Base-by-base conservation (phyloP, 2,797 vertebrate species). In the Pogonophryne albipinna region DNA sequence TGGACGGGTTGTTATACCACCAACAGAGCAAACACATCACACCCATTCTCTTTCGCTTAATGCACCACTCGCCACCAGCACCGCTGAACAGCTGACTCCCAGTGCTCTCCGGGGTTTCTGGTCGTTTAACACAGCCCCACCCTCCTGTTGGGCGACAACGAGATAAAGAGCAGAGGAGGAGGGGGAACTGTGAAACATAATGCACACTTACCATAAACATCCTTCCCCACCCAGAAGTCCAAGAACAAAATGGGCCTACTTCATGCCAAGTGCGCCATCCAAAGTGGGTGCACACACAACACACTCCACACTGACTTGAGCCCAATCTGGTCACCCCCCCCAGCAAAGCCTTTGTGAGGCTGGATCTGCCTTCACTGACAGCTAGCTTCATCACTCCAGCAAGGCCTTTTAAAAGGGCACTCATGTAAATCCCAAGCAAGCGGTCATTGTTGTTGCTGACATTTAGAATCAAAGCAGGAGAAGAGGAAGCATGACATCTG, bases 391-490 rank as follows among this genome's bases (percentile, higher is more conserved):
- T 89, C 78, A 77, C 79, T 89, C 76, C 64, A 77, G 88, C 78
- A 63, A 78, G 52, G 69, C 76, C 84, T 89, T 89, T 86, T 81
- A 85, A 92, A 94, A 95, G 93, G 88, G 84, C 91, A 90, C 20
- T 46, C 16, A 87, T 81, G 79, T 92, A 92, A 88, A 92, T 92
- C 89, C 91, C 78, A 61, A 66, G 34, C 58, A 10, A 41, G 67
- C 78, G 82, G 88, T 91, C 83, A 82, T 79, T 88, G 88, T 84
- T 84, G 84, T 74, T 83, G 83, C 86, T 88, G 91, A 89, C 91
- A 91, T 91, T 93, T 91, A 84, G 56, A 89, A 85, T 82, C 45
- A 76, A 84, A 80, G 83, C 72, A 78, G 66, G 55, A 76, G 71
- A 59, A 57, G 66, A 71, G 76, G 72, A 63, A 70, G 72, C 0